Conservation (phyloP, 1,140 invertebrate species). For the Ridgeia piscesae region DNA sequence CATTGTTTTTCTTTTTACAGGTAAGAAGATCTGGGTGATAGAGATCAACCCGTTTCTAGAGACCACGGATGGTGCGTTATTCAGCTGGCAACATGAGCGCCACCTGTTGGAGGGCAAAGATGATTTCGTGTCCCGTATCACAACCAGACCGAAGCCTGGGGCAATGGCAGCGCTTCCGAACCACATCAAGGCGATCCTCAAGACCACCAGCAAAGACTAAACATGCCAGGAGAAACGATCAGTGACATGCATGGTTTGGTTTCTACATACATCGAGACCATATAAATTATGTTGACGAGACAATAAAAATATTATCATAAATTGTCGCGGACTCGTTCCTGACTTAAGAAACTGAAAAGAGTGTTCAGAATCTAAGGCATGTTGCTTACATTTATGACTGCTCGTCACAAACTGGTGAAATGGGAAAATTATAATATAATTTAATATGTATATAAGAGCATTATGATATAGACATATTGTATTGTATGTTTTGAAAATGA, state of each 20-base stretch:
- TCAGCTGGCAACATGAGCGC: conserved; percentile 48
- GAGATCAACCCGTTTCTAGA: conserved; percentile 48
- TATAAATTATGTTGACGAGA: no score
- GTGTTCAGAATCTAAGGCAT: no score
- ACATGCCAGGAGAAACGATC: neutral
- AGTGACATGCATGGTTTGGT: neutral
- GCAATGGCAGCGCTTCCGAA: conserved; percentile 42
- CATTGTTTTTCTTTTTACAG: conserved; percentile 23
- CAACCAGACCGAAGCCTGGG: conserved; percentile 39
- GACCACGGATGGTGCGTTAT: conserved; percentile 48
- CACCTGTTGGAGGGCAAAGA: conserved; percentile 38
- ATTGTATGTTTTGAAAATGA: no score
- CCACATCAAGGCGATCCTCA: conserved; percentile 38
- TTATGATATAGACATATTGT: no score
- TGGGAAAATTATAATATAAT: no score
- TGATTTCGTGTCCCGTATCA: conserved; percentile 38
- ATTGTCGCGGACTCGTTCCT: no score
- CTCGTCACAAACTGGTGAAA: no score
- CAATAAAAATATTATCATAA: no score
- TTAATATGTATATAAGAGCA: no score
- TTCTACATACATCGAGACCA: no score
- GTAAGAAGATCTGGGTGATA: conserved; percentile 44
- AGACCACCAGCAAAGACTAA: conserved; percentile 3
- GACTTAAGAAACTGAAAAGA: no score
- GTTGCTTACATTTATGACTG: no score